A percentile compares a stretch with the other conserved stretches of the same genome.
Evolutionary conservation across 2,113 vertebrate genomes (phyloP).

Genomic region (Apodemus speciosus): DNA sequence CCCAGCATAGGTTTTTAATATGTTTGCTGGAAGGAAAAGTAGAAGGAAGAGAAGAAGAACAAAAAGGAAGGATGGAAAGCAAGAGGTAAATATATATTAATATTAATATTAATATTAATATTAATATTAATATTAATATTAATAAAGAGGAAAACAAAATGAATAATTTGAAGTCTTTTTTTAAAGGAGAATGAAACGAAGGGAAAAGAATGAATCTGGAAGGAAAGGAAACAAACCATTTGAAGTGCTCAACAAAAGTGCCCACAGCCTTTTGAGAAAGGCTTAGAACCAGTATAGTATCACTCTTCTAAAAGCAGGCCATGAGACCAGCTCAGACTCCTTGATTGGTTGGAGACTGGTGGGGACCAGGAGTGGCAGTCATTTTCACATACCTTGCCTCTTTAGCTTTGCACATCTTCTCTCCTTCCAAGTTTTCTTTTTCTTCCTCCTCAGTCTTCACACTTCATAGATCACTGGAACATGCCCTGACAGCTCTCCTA

Average conservation of each 20-base stretch:
- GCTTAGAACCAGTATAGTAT: background rate
- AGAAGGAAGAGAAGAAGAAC: background rate
- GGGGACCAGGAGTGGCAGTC: background rate
- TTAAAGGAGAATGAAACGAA: background rate
- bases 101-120: no score
- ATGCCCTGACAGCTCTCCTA: background rate
- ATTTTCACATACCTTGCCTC: background rate
- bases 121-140: no score
- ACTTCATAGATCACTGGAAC: background rate
- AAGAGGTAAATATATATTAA: background rate
- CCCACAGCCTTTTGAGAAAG: background rate
- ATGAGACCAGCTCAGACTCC: no score
- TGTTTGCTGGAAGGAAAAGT: background rate
- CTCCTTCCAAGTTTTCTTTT: background rate
- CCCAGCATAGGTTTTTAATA: background rate
- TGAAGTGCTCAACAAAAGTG: background rate
- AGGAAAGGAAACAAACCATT: background rate
- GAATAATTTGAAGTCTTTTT: background rate
- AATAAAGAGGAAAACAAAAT: constrained; percentile 4
- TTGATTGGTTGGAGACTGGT: background rate
- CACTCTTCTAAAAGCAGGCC: background rate
- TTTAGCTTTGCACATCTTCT: background rate
- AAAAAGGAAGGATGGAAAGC: no score
- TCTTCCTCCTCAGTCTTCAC: background rate
- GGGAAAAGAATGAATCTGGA: background rate